These are phyloP conservation scores for Hylaeus volcanicus DNA, from an alignment of 1,140 invertebrate genomes.

Conservation along the genomic window DNA sequence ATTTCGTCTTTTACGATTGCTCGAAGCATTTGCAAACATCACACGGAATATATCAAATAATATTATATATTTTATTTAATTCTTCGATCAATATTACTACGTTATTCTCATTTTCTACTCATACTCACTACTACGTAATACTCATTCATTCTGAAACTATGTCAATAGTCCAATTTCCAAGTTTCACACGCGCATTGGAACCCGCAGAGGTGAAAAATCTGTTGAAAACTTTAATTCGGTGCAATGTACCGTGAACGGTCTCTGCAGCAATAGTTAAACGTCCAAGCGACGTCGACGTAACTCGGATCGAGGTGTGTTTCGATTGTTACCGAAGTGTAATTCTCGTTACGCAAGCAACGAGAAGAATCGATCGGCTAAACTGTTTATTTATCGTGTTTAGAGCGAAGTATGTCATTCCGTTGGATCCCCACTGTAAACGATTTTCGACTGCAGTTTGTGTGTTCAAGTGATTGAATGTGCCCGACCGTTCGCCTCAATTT, in stretches of 20 bases:
- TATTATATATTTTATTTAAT: too few species aligned
- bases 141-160: neutral
- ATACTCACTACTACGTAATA: too few species aligned
- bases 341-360: conserved; percentile 35
- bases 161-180: neutral
- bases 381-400: conserved; percentile 23
- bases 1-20: too few species aligned
- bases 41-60: too few species aligned
- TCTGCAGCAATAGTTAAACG: conserved; percentile 14
- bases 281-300: conserved; percentile 33
- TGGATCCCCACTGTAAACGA: neutral
- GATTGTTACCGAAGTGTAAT: conserved; percentile 21
- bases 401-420: conserved; percentile 4
- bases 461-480: neutral
- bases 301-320: conserved; percentile 23
- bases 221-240: neutral
- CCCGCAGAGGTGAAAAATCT: neutral
- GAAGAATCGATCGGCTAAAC: conserved; percentile 32
- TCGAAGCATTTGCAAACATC: too few species aligned
- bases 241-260: neutral
- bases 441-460: neutral
- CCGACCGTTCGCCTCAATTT: neutral
- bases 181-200: neutral
- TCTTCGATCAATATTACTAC: too few species aligned
- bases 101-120: too few species aligned